A percentile compares a stretch with the other conserved stretches of the same genome.
phyloP scores from a whole-genome alignment of 1,140 invertebrate genomes.

The Drosophila burlai region DNA sequence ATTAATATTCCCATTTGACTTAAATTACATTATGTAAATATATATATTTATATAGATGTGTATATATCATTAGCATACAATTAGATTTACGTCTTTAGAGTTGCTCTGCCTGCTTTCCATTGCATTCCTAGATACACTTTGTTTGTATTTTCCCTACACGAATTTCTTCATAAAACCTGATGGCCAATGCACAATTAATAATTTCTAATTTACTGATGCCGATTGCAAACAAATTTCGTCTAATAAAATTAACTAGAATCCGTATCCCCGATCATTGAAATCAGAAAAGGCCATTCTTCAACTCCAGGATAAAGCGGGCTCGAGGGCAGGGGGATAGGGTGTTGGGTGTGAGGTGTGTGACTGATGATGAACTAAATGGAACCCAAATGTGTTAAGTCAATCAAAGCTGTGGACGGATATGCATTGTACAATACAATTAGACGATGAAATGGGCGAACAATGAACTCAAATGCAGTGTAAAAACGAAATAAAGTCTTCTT shows the following conservation, averaged over 20 bases:
- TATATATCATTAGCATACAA: slow-evolving; percentile 73
- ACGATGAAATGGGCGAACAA: slow-evolving; percentile 25
- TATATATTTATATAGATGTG: slow-evolving; percentile 66
- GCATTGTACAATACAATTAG: slow-evolving; percentile 63
- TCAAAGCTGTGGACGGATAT: slow-evolving; percentile 78
- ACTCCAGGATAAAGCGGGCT: slow-evolving; percentile 29
- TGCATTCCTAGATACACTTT: slow-evolving; percentile 59
- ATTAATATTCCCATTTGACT: slow-evolving; percentile 82
- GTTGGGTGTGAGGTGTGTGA: not conserved
- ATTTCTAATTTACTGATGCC: slow-evolving; percentile 29
- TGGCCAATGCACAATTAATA: slow-evolving; percentile 49
- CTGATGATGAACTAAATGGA: slow-evolving; percentile 27
- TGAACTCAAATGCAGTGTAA: slow-evolving; percentile 27
- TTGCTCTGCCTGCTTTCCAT: slow-evolving; percentile 76
- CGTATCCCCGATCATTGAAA: slow-evolving; percentile 28
- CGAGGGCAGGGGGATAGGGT: not conserved
- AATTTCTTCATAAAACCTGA: slow-evolving; percentile 67
- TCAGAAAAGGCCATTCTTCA: slow-evolving; percentile 39
- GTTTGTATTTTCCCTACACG: slow-evolving; percentile 56
- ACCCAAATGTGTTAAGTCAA: slow-evolving; percentile 40
- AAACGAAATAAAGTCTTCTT: slow-evolving; percentile 20
- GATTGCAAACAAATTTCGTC: slow-evolving; percentile 65
- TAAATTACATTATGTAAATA: slow-evolving; percentile 73
- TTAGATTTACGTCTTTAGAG: slow-evolving; percentile 81
- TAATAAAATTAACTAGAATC: slow-evolving; percentile 82